phyloP scores from a whole-genome alignment of 2,888 invertebrate species.

The Eupeodes latifasciatus region DNA sequence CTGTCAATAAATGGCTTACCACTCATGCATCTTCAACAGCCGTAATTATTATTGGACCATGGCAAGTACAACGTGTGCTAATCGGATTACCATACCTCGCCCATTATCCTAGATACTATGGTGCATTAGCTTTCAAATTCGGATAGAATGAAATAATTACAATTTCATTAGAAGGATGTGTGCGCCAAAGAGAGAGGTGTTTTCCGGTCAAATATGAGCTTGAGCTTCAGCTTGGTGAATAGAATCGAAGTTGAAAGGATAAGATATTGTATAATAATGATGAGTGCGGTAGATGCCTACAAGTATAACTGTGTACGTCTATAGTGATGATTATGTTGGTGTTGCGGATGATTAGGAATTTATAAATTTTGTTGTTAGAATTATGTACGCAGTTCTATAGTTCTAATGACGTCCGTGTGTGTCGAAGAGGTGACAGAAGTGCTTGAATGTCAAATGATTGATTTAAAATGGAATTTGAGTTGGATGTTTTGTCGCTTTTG shows the following conservation, averaged over 20 bases:
- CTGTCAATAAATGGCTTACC: conserved; percentile 29
- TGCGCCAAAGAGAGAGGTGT: conserved; percentile 21
- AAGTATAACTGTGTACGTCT: neutral
- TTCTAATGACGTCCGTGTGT: neutral
- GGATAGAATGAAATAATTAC: conserved; percentile 69
- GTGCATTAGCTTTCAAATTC: conserved; percentile 38
- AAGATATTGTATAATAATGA: conserved; percentile 17
- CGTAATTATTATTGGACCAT: conserved; percentile 52
- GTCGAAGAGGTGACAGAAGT: neutral
- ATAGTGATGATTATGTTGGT: neutral
- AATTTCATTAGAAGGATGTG: conserved; percentile 58
- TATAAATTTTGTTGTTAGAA: neutral
- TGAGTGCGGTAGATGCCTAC: neutral
- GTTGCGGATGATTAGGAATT: conserved; percentile 2
- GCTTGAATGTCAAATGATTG: neutral
- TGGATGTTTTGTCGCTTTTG: too few species aligned
- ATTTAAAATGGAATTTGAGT: neutral
- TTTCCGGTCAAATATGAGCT: conserved; percentile 43
- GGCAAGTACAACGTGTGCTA: conserved; percentile 59
- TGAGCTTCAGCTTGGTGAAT: conserved; percentile 13
- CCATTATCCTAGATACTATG: conserved; percentile 59
- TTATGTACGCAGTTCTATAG: neutral
- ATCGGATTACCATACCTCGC: conserved; percentile 65
- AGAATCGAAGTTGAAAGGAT: conserved; percentile 28
- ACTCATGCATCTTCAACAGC: conserved; percentile 54